Conservation (phyloP, 2,888 invertebrate genomes). For the Norana najaformis region DNA sequence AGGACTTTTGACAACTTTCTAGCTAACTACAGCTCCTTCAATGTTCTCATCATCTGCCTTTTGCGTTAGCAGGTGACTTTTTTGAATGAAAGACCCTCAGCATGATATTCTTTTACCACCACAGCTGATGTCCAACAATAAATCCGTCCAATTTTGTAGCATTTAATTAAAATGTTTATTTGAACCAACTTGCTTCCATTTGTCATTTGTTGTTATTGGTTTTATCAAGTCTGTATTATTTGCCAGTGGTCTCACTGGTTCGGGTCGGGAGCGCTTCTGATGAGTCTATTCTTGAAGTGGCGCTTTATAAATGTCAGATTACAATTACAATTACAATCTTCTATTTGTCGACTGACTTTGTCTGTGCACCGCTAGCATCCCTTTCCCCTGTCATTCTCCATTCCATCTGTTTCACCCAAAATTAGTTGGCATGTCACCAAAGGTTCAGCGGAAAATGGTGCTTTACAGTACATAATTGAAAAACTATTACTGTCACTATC, state of each 20-base stretch:
- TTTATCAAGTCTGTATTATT: no score
- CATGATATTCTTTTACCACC: background rate
- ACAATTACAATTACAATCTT: no score
- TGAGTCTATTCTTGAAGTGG: no score
- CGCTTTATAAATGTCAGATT: no score
- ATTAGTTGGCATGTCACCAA: background rate
- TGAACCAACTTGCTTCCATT: background rate
- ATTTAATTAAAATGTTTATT: background rate
- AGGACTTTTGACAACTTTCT: background rate
- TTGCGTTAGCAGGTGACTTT: background rate
- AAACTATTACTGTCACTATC: background rate
- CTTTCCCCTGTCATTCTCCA: background rate
- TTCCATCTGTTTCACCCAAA: background rate
- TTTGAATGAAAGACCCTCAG: background rate
- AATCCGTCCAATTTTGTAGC: background rate
- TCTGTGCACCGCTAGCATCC: background rate
- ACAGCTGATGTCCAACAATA: background rate
- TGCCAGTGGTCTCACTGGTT: no score
- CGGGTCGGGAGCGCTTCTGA: no score
- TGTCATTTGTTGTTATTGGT: constrained; percentile 5
- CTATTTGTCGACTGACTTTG: background rate
- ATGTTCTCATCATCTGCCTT: background rate
- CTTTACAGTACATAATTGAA: background rate
- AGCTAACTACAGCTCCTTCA: background rate
- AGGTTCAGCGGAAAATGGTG: background rate